Conservation (phyloP, 2,113 vertebrate genomes). For the Dryoscopus gambensis region DNA sequence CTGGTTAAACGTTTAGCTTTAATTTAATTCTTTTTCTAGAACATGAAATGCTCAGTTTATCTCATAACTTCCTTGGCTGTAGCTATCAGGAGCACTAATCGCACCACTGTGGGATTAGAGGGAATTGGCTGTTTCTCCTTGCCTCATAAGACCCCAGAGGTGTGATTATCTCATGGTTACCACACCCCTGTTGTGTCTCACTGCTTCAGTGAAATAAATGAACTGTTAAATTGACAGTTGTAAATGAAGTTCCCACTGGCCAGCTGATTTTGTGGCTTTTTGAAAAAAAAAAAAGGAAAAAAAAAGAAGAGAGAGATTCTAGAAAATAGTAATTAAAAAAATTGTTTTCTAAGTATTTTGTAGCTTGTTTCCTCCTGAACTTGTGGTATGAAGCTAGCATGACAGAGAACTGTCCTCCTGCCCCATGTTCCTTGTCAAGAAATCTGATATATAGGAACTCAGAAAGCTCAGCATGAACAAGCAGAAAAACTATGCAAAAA, state of each 20-base stretch:
- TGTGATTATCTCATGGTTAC: slow-evolving; percentile 68
- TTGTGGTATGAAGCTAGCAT: neutral
- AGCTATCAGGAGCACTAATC: slow-evolving; percentile 61
- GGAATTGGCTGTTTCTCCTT: slow-evolving; percentile 62
- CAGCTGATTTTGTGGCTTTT: slow-evolving; percentile 22
- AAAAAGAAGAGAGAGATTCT: neutral
- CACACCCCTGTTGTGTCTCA: slow-evolving; percentile 64
- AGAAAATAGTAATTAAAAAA: neutral
- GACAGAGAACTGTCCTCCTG: neutral
- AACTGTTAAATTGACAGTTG: slow-evolving; percentile 68
- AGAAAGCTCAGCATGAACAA: slow-evolving; percentile 29
- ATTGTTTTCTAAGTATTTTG: neutral
- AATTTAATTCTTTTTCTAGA: slow-evolving; percentile 20
- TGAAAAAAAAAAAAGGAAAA: neutral
- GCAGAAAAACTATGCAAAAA: slow-evolving; percentile 50
- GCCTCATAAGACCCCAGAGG: slow-evolving; percentile 49
- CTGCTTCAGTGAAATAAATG: slow-evolving; percentile 63
- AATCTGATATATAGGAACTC: neutral
- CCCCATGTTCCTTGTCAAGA: neutral
- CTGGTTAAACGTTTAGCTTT: slow-evolving; percentile 44
- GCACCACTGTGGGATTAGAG: slow-evolving; percentile 57
- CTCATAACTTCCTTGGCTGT: slow-evolving; percentile 42
- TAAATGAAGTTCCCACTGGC: slow-evolving; percentile 57
- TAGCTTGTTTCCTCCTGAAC: neutral
- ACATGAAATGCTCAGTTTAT: slow-evolving; percentile 44